Evolutionary conservation across 2,888 invertebrate species (phyloP).

Genomic region (Gymnosoma rotundatum): DNA sequence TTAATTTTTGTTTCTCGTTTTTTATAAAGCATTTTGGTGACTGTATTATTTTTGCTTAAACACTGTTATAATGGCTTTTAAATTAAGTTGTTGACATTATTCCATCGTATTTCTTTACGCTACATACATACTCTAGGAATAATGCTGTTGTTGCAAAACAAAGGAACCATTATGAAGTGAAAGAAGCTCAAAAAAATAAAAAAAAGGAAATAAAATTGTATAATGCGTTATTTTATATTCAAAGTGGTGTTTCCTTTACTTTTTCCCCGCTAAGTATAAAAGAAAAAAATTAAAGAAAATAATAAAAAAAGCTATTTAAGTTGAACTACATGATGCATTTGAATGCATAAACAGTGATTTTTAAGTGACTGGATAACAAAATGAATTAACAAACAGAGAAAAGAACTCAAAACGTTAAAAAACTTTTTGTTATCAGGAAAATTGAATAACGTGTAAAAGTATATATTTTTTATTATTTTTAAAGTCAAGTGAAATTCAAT

Average conservation of each 20-base stretch:
- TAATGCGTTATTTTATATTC: constrained; percentile 67
- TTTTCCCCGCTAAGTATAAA: constrained; percentile 21
- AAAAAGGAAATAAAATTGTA: constrained; percentile 38
- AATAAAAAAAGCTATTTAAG: constrained; percentile 60
- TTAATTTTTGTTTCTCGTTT: neutral
- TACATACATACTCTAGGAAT: constrained; percentile 16
- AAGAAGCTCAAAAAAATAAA: neutral
- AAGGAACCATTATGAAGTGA: constrained; percentile 24
- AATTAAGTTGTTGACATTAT: constrained; percentile 71
- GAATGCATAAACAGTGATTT: constrained; percentile 57
- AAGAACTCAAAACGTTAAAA: neutral
- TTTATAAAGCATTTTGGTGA: constrained; percentile 31
- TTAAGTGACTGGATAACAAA: constrained; percentile 25
- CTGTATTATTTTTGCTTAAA: constrained; percentile 65
- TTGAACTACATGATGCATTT: constrained; percentile 61
- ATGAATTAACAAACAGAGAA: neutral
- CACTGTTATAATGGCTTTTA: constrained; percentile 69
- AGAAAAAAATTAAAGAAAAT: constrained; percentile 23
- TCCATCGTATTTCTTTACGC: constrained; percentile 51
- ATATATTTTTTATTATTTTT: no score
- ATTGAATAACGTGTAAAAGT: no score
- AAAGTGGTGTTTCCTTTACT: constrained; percentile 67
- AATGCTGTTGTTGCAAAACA: constrained; percentile 58
- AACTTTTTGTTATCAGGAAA: constrained; percentile 22
- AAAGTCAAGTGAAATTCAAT: no score